These are phyloP conservation scores for Artibeus jamaicensis DNA, from an alignment of 2,797 vertebrate species.

Conservation along the genomic window DNA sequence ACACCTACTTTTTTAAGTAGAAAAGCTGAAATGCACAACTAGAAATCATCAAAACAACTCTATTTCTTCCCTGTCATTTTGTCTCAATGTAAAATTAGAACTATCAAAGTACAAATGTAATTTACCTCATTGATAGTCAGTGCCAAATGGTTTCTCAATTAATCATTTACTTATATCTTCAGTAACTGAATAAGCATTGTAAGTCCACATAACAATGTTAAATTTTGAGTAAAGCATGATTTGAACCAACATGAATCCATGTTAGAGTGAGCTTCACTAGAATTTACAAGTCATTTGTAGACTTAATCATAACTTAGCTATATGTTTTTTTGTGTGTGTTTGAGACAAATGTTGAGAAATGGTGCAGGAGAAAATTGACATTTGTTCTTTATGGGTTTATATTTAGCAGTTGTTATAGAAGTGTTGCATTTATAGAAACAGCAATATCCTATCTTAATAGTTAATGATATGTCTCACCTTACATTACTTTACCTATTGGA, in stretches of 20 bases:
- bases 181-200: background rate
- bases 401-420: background rate
- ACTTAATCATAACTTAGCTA: background rate
- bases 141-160: background rate
- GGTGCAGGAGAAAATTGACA: background rate
- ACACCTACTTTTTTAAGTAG: background rate
- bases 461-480: background rate
- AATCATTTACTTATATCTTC: background rate
- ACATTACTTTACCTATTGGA: background rate
- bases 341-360: background rate
- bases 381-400: background rate
- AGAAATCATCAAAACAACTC: background rate
- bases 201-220: background rate
- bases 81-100: background rate
- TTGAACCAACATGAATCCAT: background rate
- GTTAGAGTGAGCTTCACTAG: background rate
- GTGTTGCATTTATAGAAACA: background rate
- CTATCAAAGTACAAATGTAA: background rate
- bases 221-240: background rate
- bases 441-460: background rate
- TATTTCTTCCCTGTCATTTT: background rate
- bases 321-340: background rate
- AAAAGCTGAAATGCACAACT: background rate
- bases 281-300: background rate
- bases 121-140: background rate